A percentile compares a stretch with the other conserved stretches of the same genome.
Conservation (phyloP, 1,140 invertebrate genomes). For the Drosophila murphyi region DNA sequence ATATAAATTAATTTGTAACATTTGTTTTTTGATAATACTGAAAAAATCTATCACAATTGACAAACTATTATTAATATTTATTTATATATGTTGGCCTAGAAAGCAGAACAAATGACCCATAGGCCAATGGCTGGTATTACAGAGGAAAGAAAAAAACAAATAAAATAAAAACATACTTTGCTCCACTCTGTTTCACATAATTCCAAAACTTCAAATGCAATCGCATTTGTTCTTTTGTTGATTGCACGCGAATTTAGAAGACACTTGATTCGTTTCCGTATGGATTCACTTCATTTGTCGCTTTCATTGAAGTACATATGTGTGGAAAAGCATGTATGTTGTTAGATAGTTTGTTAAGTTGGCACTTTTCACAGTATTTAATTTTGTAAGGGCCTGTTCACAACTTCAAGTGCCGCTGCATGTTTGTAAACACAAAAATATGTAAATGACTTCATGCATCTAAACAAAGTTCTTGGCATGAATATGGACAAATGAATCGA, state of each 20-base stretch:
- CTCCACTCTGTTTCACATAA: not conserved
- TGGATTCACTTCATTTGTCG: constrained; percentile 46
- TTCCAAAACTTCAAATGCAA: constrained; percentile 36
- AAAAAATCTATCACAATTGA: no score
- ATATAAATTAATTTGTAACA: no score
- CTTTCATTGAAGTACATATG: constrained; percentile 28
- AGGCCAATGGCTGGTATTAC: no score
- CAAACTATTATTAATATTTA: no score
- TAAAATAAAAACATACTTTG: not conserved
- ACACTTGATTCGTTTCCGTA: constrained; percentile 35
- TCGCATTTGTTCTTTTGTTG: constrained; percentile 28
- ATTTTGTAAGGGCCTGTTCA: constrained; percentile 20
- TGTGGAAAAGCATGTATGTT: constrained; percentile 9
- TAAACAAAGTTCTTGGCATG: not conserved
- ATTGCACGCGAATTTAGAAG: constrained; percentile 37
- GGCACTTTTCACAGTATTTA: constrained; percentile 33
- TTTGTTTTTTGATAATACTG: no score
- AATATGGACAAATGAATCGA: constrained; percentile 37
- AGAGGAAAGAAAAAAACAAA: no score
- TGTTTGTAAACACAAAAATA: constrained; percentile 41
- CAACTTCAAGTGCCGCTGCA: constrained; percentile 39
- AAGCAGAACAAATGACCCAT: no score
- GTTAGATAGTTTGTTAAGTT: constrained; percentile 33
- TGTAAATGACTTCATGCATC: constrained; percentile 16
- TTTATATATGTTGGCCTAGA: no score